Evolutionary conservation across 2,888 invertebrate genomes (phyloP).

Genomic region (Blastobasis adustella): DNA sequence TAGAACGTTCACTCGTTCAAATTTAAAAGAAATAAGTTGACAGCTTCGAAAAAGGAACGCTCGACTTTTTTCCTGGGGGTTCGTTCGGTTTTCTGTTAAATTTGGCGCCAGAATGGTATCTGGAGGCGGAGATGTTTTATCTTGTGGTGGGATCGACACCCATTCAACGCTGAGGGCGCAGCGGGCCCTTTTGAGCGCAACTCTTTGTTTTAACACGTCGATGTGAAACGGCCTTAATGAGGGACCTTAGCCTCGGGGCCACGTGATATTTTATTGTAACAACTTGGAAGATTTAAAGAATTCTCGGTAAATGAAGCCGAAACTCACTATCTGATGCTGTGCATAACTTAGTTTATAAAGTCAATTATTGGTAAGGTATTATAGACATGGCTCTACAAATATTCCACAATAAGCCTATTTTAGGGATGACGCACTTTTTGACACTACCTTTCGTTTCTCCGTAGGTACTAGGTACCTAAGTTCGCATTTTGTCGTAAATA

Average conservation of each 20-base stretch:
- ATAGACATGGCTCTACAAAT: no score
- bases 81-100: constrained; percentile 56
- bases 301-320: no score
- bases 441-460: no score
- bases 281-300: background rate
- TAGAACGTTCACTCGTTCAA: constrained; percentile 3
- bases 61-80: constrained; percentile 23
- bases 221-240: constrained; percentile 41
- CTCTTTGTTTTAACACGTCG: constrained; percentile 51
- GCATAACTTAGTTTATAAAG: no score
- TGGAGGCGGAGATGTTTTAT: constrained; percentile 36
- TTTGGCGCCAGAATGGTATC: constrained; percentile 68
- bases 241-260: constrained; percentile 11
- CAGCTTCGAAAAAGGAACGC: constrained; percentile 26
- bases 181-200: constrained; percentile 44
- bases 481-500: no score
- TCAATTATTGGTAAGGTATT: no score
- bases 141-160: constrained; percentile 52
- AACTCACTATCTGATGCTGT: no score
- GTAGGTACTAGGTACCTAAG: no score
- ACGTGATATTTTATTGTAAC: constrained; percentile 1
- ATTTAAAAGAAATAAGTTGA: constrained; percentile 11
- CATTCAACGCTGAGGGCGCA: constrained; percentile 37
- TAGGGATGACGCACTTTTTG: no score
- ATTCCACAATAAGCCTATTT: no score